phyloP scores from a whole-genome alignment of 2,113 vertebrate species.

The Xyliphius kryptos region DNA sequence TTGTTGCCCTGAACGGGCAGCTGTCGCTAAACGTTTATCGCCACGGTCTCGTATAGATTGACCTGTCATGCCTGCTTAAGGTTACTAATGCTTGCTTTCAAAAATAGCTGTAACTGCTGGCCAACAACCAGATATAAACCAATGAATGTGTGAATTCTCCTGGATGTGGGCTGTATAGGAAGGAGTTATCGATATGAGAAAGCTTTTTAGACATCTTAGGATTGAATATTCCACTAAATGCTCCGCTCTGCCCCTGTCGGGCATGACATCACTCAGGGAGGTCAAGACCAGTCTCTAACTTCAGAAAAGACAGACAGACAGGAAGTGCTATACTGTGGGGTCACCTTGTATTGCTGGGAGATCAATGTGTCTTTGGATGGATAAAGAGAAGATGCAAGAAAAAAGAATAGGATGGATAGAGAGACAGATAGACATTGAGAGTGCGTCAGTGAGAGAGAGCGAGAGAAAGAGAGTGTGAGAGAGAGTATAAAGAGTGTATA shows the following conservation, averaged over 20 bases:
- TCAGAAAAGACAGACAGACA: constrained; percentile 44
- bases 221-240: constrained; percentile 32
- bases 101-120: constrained; percentile 7
- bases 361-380: constrained; percentile 66
- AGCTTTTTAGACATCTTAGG: constrained; percentile 19
- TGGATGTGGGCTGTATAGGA: too few species aligned
- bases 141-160: too few species aligned
- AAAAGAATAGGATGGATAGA: constrained; percentile 3
- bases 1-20: too few species aligned
- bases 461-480: constrained; percentile 46
- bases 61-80: constrained; percentile 1
- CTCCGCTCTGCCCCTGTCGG: constrained; percentile 32
- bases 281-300: constrained; percentile 62
- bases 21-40: too few species aligned
- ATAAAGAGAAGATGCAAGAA: constrained; percentile 25
- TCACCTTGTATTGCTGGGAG: constrained; percentile 68
- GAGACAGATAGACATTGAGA: too few species aligned
- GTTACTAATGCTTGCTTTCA: constrained; percentile 1
- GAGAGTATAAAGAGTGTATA: too few species aligned
- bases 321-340: constrained; percentile 56
- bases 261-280: constrained; percentile 53
- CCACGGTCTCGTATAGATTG: too few species aligned
- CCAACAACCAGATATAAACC: constrained; percentile 2
- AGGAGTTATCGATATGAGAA: constrained; percentile 24
- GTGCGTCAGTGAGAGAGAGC: too few species aligned